Conservation (phyloP, 1,140 invertebrate species). For the Achroia grisella region DNA sequence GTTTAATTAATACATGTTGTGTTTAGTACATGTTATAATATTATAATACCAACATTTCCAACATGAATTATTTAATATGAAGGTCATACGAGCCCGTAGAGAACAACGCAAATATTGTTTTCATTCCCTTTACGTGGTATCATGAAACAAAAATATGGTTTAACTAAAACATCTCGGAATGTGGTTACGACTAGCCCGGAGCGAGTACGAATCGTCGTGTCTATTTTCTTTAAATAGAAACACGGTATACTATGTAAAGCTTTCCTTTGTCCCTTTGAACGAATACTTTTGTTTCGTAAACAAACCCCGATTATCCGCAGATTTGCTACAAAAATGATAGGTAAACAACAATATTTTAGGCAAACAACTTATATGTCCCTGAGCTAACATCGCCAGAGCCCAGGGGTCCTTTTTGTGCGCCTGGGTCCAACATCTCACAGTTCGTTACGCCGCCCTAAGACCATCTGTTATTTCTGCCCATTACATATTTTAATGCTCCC, state of each 20-base stretch:
- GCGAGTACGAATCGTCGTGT: conserved; percentile 7
- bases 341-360: conserved; percentile 68
- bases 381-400: conserved; percentile 49
- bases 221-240: conserved; percentile 12
- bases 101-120: neutral
- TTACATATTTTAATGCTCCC: conserved; percentile 66
- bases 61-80: too few species aligned
- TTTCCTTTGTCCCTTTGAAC: conserved; percentile 27
- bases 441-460: conserved; percentile 54
- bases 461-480: conserved; percentile 68
- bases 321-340: conserved; percentile 64
- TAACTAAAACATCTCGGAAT: conserved; percentile 7
- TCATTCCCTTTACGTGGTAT: neutral
- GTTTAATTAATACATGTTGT: too few species aligned
- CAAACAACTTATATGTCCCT: conserved; percentile 64
- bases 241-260: conserved; percentile 19
- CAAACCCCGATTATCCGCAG: conserved; percentile 46
- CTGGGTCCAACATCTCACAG: conserved; percentile 44
- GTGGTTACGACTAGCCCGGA: conserved; percentile 3
- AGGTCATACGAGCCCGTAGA: neutral
- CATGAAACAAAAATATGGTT: conserved; percentile 3
- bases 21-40: too few species aligned
- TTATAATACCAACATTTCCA: too few species aligned
- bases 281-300: conserved; percentile 29
- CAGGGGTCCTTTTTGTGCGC: conserved; percentile 50